phyloP scores from a whole-genome alignment of 2,888 invertebrate species.

The Pterostichus madidus region DNA sequence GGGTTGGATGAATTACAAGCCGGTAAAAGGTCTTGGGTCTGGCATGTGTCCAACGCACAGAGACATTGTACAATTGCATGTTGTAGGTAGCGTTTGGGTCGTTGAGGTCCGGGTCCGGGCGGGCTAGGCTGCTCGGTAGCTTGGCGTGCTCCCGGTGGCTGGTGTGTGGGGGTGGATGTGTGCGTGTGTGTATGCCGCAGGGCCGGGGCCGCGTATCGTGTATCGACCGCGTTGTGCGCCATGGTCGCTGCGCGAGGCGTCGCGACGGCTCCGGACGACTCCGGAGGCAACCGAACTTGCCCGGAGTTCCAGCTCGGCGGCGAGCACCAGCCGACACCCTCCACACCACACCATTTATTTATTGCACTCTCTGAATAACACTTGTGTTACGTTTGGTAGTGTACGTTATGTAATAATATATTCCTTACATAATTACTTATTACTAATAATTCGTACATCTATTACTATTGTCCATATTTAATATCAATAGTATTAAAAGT shows the following conservation, averaged over 20 bases:
- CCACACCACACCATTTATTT: constrained; percentile 81
- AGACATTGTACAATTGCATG: too few relatives aligned
- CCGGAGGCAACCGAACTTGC: constrained; percentile 76
- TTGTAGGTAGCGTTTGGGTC: not conserved
- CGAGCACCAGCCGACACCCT: constrained; percentile 79
- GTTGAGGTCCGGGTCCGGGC: not conserved
- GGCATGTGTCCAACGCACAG: constrained; percentile 12
- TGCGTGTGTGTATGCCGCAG: constrained; percentile 27
- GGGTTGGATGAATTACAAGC: not conserved
- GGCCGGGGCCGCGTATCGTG: constrained; percentile 23
- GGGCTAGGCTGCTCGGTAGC: not conserved
- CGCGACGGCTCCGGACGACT: constrained; percentile 73
- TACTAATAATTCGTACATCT: constrained; percentile 76
- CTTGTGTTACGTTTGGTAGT: constrained; percentile 83
- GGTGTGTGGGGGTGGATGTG: constrained; percentile 31
- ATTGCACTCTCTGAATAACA: constrained; percentile 82
- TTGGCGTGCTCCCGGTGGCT: not conserved
- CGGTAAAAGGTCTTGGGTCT: not conserved
- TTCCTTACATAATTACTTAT: constrained; percentile 79
- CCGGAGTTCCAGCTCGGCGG: constrained; percentile 73
- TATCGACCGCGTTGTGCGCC: constrained; percentile 63
- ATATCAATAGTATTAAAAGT: constrained; percentile 75
- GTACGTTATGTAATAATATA: constrained; percentile 80
- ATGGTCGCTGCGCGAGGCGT: constrained; percentile 68
- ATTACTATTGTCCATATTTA: constrained; percentile 78